phyloP scores from a whole-genome alignment of 2,113 vertebrate genomes.

The Grammomys dolichurus region DNA sequence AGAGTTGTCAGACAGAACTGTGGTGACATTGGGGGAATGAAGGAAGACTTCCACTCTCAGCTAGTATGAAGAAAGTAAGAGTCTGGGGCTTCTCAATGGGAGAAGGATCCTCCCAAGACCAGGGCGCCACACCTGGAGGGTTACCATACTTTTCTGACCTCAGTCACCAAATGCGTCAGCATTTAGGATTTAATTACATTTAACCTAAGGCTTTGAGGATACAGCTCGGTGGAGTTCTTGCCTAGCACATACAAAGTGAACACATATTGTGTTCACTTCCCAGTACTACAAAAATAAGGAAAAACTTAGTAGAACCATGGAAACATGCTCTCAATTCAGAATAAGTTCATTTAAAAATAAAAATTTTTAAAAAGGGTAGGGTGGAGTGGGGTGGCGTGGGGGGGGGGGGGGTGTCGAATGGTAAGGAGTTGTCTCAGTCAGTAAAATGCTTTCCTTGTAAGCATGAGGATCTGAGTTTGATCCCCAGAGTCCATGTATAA shows the following conservation, averaged over 20 bases:
- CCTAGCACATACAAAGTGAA: neutral
- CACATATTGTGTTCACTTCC: neutral
- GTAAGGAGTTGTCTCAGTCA: neutral
- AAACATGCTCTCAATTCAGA: neutral
- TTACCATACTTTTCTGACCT: neutral
- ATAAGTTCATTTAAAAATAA: neutral
- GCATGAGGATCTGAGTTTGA: neutral
- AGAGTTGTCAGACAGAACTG: neutral
- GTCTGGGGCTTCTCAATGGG: accelerated
- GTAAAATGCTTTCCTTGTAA: neutral
- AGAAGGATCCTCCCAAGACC: neutral
- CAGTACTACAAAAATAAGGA: neutral
- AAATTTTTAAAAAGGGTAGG: neutral
- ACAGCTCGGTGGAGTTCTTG: neutral
- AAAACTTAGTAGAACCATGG: neutral
- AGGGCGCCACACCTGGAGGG: neutral
- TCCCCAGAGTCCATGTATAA: neutral
- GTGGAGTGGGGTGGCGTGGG: neutral
- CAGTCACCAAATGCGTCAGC: neutral
- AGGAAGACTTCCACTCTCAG: neutral
- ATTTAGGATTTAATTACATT: neutral
- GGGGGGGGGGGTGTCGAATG: neutral
- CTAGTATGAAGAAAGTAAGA: neutral
- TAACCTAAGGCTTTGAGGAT: neutral
- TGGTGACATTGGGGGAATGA: neutral